Evolutionary conservation across 2,888 invertebrate genomes (phyloP).

Genomic region (Ophonus ardosiacus): DNA sequence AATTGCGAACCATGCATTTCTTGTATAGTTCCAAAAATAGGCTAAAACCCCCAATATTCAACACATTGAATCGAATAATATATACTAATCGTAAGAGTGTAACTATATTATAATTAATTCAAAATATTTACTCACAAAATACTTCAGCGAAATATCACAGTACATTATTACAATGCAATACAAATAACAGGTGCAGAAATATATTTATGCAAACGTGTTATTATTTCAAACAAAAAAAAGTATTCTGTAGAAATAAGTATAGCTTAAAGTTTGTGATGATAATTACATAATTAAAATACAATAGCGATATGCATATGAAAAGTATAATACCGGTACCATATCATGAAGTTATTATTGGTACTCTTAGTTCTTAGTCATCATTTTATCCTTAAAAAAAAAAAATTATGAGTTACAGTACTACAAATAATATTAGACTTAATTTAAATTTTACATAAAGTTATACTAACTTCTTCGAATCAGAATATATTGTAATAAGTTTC

Average conservation of each 20-base stretch:
- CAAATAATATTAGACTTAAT: neutral
- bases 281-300: constrained; percentile 56
- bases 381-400: constrained; percentile 10
- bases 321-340: constrained; percentile 12
- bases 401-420: neutral
- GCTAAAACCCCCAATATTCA: too few relatives aligned
- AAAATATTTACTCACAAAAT: neutral
- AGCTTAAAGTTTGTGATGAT: constrained; percentile 16
- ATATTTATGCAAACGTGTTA: neutral
- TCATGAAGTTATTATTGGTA: neutral
- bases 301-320: constrained; percentile 33
- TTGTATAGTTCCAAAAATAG: too few relatives aligned
- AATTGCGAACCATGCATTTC: too few relatives aligned
- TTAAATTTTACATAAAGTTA: neutral
- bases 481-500: constrained; percentile 8
- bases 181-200: neutral
- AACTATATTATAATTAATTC: neutral
- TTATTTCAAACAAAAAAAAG: constrained; percentile 12
- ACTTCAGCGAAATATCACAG: neutral
- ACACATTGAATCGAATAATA: neutral
- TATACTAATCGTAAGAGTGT: neutral
- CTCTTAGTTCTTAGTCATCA: neutral
- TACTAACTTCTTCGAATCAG: neutral
- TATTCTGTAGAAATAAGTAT: constrained; percentile 36
- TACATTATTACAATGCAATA: neutral